phyloP scores from a whole-genome alignment of 2,113 vertebrate species.

The Pterocles gutturalis region DNA sequence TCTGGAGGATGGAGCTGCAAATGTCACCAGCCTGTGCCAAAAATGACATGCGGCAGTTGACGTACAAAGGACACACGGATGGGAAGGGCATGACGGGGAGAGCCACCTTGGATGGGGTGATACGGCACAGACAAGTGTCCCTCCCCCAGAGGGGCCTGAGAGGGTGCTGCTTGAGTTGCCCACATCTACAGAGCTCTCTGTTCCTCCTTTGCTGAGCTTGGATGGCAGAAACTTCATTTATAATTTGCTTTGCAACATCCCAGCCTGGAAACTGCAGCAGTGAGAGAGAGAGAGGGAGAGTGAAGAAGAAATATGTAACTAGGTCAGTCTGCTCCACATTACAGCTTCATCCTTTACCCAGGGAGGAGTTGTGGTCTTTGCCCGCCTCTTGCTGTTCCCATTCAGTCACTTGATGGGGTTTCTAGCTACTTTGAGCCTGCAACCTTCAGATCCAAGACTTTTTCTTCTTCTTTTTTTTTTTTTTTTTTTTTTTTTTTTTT shows the following conservation, averaged over 20 bases:
- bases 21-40: neutral
- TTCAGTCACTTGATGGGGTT: slow-evolving; percentile 72
- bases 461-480: neutral
- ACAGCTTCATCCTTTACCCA: slow-evolving; percentile 43
- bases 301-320: slow-evolving; percentile 47
- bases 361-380: slow-evolving; percentile 62
- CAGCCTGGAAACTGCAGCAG: neutral
- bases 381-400: slow-evolving; percentile 31
- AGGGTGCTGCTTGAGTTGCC: neutral
- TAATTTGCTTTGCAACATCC: slow-evolving; percentile 16
- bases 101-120: neutral
- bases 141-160: neutral
- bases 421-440: slow-evolving; percentile 54
- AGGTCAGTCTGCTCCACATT: slow-evolving; percentile 62
- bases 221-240: slow-evolving; percentile 35
- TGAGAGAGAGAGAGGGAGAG: neutral
- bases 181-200: neutral
- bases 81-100: neutral
- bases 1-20: neutral
- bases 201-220: neutral
- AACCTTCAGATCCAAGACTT: slow-evolving; percentile 64
- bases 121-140: neutral
- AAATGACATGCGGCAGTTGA: neutral
- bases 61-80: neutral
- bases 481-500: neutral